Evolutionary conservation across 2,888 invertebrate genomes (phyloP), one percentile per base, ranked within the genome.

Genomic region (Ferdinandea cuprea): DNA sequence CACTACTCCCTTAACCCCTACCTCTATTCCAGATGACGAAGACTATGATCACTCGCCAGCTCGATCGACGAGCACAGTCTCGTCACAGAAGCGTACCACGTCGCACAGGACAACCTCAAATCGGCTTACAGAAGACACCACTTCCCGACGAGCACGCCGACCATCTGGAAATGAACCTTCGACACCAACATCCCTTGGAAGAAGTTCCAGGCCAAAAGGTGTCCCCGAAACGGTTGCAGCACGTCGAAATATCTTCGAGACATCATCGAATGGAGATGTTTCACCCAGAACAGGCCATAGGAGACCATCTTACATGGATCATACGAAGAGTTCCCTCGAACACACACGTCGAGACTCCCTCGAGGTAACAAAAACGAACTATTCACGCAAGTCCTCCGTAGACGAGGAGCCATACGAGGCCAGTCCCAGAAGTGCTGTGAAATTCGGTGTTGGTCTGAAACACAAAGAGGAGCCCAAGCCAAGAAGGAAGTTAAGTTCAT

Each of bases 401-500:
- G 90, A 91, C 7, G 90, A 90, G 21, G 88, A 88, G 8, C 66
- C 48, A 0, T 91, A 91, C 85, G 92, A 92, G 28, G 92, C 92
- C 85, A 93, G 91, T 85, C 90, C 93, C 11, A 90, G 92, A 44
- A 92, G 92, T 21, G 92, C 92, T 52, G 93, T 93, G 1, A 95
- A 95, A 87, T 95, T 95, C 87, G 95, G 95, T 32, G 93, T 95
- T 6, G 94, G 94, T 58, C 90, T 94, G 28, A 92, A 92, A 25
- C 92, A 92, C 74, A 93, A 94, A 1, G 92, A 93, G 86, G 90
- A 91, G 1, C 90, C 92, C 5, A 92, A 91, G 83, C 91, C 91
- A 69, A 91, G 92, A 85, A 89, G 91, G 65, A 91, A 92, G 66
- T 88, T 89, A 71, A 89, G 92, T 86, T 92, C 92, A 80, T 89